phyloP scores from a whole-genome alignment of 2,888 invertebrate genomes.

The Apomyelois bistriatella region DNA sequence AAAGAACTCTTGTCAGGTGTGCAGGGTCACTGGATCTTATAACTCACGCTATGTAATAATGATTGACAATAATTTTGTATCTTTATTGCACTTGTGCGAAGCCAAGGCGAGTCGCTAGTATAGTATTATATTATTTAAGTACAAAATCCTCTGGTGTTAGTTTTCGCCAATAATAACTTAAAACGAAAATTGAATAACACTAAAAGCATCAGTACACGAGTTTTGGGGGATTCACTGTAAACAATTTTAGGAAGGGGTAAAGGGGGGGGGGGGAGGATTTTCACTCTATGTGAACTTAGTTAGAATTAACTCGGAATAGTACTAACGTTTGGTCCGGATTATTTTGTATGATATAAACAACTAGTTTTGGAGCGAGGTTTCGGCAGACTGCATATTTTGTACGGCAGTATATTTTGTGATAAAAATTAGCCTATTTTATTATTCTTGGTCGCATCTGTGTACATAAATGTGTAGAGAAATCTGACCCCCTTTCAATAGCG shows the following conservation, averaged over 20 bases:
- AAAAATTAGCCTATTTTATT: too few species aligned
- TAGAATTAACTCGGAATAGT: background rate
- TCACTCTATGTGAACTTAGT: background rate
- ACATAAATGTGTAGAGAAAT: too few species aligned
- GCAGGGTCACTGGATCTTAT: too few species aligned
- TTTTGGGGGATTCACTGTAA: constrained; percentile 21
- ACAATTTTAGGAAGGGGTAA: constrained; percentile 18
- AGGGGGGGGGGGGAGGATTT: background rate
- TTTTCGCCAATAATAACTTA: constrained; percentile 4
- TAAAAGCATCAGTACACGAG: constrained; percentile 33
- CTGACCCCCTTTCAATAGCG: too few species aligned
- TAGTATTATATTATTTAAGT: background rate
- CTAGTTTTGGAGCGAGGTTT: too few species aligned
- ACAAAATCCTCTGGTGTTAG: background rate
- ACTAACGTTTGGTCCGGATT: background rate
- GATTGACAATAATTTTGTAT: too few species aligned
- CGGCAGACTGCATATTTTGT: too few species aligned
- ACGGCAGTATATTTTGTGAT: too few species aligned
- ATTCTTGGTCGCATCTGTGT: too few species aligned
- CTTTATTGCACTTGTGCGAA: too few species aligned
- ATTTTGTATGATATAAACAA: background rate
- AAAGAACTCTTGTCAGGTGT: too few species aligned
- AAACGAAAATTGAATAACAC: constrained; percentile 29
- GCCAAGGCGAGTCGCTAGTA: background rate
- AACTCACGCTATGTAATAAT: too few species aligned